Evolutionary conservation across 2,113 vertebrate genomes (phyloP).

Genomic region (Chloroceryle aenea): DNA sequence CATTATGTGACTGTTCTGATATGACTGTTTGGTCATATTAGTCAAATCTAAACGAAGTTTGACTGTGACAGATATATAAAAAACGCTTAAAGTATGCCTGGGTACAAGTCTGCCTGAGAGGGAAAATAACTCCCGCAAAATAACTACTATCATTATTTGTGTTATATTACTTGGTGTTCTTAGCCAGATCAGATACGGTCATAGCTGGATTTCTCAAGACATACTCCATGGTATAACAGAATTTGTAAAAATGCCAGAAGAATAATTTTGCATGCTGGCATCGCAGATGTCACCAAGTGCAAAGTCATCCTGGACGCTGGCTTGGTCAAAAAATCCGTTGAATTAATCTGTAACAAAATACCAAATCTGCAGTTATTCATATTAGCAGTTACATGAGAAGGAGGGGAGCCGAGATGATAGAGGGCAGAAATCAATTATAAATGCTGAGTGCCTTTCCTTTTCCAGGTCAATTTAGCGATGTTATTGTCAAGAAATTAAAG

Average conservation of each 20-base stretch:
- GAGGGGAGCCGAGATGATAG: constrained; percentile 14
- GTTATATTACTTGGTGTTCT: constrained; percentile 13
- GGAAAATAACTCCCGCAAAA: constrained; percentile 16
- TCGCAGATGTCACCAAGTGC: constrained; percentile 52
- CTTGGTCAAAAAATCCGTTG: constrained; percentile 47
- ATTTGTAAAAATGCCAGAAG: constrained; percentile 56
- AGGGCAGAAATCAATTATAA: constrained; percentile 44
- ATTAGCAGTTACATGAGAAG: background rate
- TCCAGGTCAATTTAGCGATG: constrained; percentile 28
- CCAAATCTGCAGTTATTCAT: constrained; percentile 21
- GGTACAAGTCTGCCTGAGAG: background rate
- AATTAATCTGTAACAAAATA: constrained; percentile 52
- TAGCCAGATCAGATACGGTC: constrained; percentile 45
- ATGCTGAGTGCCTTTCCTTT: constrained; percentile 5
- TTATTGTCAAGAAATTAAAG: constrained; percentile 41
- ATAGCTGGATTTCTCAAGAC: constrained; percentile 54
- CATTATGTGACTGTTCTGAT: background rate
- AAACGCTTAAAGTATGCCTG: background rate
- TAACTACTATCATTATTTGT: constrained; percentile 3
- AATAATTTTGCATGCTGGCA: constrained; percentile 57
- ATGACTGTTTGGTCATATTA: background rate
- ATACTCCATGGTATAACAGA: background rate
- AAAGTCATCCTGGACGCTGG: constrained; percentile 47
- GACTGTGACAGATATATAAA: background rate
- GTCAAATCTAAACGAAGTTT: background rate